Evolutionary conservation across 2,888 invertebrate genomes (phyloP).

Genomic region (Campoplex capitator): DNA sequence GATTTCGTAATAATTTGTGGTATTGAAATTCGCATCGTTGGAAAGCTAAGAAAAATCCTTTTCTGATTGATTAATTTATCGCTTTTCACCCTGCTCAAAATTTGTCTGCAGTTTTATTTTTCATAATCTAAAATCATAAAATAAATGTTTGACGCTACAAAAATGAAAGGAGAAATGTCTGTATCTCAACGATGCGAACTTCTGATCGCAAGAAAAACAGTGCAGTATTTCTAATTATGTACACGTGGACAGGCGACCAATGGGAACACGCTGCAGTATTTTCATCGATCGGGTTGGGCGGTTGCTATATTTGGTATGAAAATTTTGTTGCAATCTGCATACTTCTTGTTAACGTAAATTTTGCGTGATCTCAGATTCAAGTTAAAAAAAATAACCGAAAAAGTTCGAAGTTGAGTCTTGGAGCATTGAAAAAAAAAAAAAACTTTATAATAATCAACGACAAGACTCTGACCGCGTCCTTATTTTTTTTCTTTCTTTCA

Average conservation of each 20-base stretch:
- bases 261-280: not conserved
- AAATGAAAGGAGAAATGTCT: not conserved
- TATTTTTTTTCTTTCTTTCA: not conserved
- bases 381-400: not conserved
- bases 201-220: not conserved
- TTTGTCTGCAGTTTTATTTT: not conserved
- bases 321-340: not conserved
- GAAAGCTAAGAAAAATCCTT: not conserved
- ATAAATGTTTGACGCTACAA: not conserved
- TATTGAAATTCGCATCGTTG: not conserved
- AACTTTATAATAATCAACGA: not conserved
- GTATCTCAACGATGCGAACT: not conserved
- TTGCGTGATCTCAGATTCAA: not conserved
- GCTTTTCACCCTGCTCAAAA: not conserved
- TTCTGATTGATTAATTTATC: not conserved
- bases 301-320: not conserved
- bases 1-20: not conserved
- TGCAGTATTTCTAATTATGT: constrained; percentile 1
- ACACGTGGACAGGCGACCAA: not conserved
- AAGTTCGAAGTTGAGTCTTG: not conserved
- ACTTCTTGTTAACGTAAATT: not conserved
- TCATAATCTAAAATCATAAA: too few relatives aligned
- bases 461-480: not conserved
- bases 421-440: not conserved
- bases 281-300: not conserved